Evolutionary conservation across 2,113 vertebrate species (phyloP).

Genomic region (Coptodon rendalli): DNA sequence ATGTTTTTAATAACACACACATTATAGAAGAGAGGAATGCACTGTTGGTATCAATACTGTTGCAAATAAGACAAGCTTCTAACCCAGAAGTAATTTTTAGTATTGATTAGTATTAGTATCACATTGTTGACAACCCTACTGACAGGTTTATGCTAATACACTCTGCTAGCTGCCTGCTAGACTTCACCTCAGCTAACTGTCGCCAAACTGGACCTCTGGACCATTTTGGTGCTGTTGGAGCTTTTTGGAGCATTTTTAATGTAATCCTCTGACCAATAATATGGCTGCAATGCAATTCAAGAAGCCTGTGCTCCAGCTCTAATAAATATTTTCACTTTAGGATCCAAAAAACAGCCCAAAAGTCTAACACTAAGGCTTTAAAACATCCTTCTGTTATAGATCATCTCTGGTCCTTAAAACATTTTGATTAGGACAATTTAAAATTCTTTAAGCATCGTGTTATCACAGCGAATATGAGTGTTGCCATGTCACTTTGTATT

Average conservation of each 20-base stretch:
- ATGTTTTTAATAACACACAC: neutral
- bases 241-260: neutral
- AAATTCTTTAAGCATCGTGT: neutral
- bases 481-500: neutral
- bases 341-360: fast-evolving
- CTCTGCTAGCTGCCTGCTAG: fast-evolving
- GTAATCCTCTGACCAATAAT: neutral
- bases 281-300: neutral
- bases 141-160: neutral
- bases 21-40: neutral
- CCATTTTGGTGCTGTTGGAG: neutral
- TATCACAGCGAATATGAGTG: neutral
- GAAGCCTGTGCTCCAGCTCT: neutral
- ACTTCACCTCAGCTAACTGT: neutral
- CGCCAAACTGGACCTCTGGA: neutral
- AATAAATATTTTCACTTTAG: neutral
- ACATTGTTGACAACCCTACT: neutral
- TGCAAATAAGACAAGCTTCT: neutral
- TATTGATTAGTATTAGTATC: neutral
- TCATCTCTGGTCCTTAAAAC: fast-evolving
- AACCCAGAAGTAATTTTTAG: fast-evolving
- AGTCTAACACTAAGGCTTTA: neutral
- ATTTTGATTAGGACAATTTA: neutral
- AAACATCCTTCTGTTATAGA: neutral
- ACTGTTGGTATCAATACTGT: neutral